Evolutionary conservation across 23 tunicate species (phyloP), one percentile per base, ranked within the genome.

Genomic region (Styela clava): DNA sequence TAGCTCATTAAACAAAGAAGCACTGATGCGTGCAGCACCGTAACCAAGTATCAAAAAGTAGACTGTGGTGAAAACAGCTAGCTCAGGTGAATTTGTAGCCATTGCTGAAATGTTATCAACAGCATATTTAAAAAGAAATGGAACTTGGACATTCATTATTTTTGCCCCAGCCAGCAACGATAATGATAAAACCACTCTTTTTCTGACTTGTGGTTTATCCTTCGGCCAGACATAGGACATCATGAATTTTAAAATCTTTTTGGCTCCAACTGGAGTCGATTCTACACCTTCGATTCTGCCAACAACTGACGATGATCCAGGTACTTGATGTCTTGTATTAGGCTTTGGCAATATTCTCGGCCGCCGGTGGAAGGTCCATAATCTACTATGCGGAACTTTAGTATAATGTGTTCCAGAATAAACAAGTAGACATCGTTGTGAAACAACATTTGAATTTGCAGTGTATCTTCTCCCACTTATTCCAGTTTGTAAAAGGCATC

Each of bases 181-280:
- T 64, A 93, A 68, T 18, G 93, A 81, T 52, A 69, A 72, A 3
- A 78, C 77, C 16, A 93, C 98, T 29, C 93, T 85, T 31, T 83
- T 69, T 68, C 83, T 87, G 0, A 93, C 83, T 28, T 68, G 33
- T n/a, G 85, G 83, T 23, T 89, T 85, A 52, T 85, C 78, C 30
- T 83, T 79, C 19, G 98, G 98, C 98, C 98, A 93, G 51, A 93
- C 68, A 78, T 93, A 87, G n/a, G 87, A 82, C 86, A 87, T 30
- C 98, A 93, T 87, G 69, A 93, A 93, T 62, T 80, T 80, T 7
- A 85, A 2, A 33, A 91, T 79, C 77, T 88, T 83, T 61, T 78
- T 88, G 24, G 82, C 65, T 19, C 84, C 86, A 26, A 88, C 93
- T 22, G 83, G 69, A 34, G 86, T 78, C 0, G 83, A 29, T 9